phyloP scores from a whole-genome alignment of 2,113 vertebrate genomes.

The Thomomys bottae region DNA sequence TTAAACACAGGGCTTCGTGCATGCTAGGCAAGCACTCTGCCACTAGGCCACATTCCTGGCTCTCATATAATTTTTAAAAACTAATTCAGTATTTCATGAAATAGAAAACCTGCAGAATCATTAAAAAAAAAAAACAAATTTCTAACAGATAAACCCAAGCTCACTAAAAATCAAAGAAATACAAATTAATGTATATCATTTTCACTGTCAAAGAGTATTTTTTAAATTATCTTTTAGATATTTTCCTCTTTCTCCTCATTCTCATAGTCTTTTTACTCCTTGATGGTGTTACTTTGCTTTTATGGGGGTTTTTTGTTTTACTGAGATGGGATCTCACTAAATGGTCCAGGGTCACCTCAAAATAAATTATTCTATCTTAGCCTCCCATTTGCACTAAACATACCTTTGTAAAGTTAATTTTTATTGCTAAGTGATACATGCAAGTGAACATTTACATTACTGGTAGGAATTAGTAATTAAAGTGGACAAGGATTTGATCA shows the following conservation, averaged over 20 bases:
- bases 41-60: too few relatives aligned
- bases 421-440: background rate
- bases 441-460: background rate
- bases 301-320: background rate
- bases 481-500: slow-evolving; percentile 15
- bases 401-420: background rate
- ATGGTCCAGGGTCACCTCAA: background rate
- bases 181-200: slow-evolving; percentile 45
- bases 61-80: background rate
- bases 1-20: too few relatives aligned
- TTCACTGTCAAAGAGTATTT: slow-evolving; percentile 41
- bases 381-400: background rate
- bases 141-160: slow-evolving; percentile 1
- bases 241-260: too few relatives aligned
- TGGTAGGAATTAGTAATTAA: background rate
- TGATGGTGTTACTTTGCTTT: background rate
- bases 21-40: too few relatives aligned
- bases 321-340: background rate
- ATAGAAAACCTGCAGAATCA: slow-evolving; percentile 49
- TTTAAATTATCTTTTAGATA: background rate
- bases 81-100: slow-evolving; percentile 10
- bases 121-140: slow-evolving; percentile 38
- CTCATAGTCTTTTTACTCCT: too few relatives aligned
- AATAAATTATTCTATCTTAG: background rate
- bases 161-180: slow-evolving; percentile 43